A percentile compares a stretch with the other conserved stretches of the same genome.
These are phyloP conservation scores for Trachythela sp. DNA, from an alignment of 64 coral and sea anemone species.

Conservation along the genomic window DNA sequence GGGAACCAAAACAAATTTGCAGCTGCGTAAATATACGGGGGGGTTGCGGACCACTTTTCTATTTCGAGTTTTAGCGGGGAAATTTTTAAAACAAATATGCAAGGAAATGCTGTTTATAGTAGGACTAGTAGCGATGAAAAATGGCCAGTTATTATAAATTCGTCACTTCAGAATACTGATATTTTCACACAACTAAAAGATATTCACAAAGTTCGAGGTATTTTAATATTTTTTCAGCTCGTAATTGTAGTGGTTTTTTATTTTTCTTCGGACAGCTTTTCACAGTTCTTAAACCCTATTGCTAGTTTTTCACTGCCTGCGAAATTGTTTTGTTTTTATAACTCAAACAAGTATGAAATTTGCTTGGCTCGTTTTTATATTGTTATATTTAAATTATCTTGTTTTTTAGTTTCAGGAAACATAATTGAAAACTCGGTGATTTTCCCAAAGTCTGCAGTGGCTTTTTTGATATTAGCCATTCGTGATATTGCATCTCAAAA, in stretches of 20 bases:
- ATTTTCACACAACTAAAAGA: slow-evolving; percentile 51
- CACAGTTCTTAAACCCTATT: too few species aligned
- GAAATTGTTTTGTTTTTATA: neutral
- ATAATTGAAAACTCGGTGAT: slow-evolving; percentile 69
- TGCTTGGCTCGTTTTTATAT: neutral
- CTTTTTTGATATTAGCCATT: slow-evolving; percentile 64
- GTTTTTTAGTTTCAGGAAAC: slow-evolving; percentile 63
- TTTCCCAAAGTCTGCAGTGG: slow-evolving; percentile 89
- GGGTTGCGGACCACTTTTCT: neutral
- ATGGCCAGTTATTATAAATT: slow-evolving; percentile 79
- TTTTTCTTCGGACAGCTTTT: too few species aligned
- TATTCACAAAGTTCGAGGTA: slow-evolving; percentile 84
- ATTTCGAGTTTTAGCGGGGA: neutral
- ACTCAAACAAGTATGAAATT: too few species aligned
- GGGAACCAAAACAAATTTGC: too few species aligned
- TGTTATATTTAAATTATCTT: neutral
- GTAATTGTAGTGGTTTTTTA: too few species aligned
- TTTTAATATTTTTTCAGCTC: neutral
- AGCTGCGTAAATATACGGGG: too few species aligned
- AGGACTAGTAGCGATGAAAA: neutral
- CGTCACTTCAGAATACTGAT: slow-evolving; percentile 62
- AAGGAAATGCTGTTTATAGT: neutral
- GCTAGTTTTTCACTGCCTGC: neutral
- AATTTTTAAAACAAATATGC: neutral
- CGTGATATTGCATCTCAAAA: slow-evolving; percentile 4